Conservation (phyloP, 1,140 invertebrate species). For the Polyergus mexicanus region DNA sequence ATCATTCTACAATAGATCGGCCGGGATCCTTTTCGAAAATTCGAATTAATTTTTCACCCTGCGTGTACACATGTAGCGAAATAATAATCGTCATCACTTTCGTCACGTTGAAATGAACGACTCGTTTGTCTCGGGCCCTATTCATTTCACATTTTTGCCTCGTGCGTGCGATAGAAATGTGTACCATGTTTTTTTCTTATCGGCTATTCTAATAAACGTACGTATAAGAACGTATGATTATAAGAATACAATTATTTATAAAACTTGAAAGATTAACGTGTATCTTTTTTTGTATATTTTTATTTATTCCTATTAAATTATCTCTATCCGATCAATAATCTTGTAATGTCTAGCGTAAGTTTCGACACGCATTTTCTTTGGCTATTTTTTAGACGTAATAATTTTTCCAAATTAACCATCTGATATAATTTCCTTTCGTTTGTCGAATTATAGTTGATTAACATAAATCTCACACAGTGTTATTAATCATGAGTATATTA, state of each 20-base stretch:
- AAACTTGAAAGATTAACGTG: background rate
- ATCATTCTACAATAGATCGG: background rate
- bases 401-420: background rate
- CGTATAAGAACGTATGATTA: no score
- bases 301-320: background rate
- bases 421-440: background rate
- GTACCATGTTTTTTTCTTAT: background rate
- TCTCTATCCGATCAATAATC: background rate
- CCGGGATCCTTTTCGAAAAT: background rate
- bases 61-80: background rate
- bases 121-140: background rate
- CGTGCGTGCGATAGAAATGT: background rate
- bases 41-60: background rate
- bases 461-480: background rate
- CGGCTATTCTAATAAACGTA: background rate
- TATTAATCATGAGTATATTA: background rate
- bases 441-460: background rate
- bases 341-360: background rate
- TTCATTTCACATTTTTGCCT: background rate
- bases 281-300: background rate
- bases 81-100: constrained; percentile 40
- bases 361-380: background rate
- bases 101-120: background rate
- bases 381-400: background rate
- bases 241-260: background rate